Conservation (phyloP, 2,113 vertebrate species). For the Mohoua ochrocephala region DNA sequence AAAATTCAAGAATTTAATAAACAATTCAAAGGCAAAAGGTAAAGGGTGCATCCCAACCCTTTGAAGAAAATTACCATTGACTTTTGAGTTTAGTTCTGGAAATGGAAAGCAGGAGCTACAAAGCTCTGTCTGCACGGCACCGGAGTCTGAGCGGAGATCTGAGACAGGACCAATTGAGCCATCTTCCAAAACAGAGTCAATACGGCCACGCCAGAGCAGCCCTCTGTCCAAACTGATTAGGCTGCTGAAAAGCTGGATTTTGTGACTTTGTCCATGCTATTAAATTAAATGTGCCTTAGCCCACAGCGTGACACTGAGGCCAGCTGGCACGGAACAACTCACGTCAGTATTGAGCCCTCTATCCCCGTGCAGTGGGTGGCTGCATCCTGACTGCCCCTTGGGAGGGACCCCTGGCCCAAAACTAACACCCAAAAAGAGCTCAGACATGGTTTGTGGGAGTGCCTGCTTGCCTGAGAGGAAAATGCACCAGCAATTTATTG, state of each 20-base stretch:
- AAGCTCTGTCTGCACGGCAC: background rate
- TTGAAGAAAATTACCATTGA: conserved; percentile 32
- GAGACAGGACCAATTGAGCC: background rate
- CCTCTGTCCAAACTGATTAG: conserved; percentile 8
- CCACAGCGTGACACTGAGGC: fast-evolving
- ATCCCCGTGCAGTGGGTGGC: fast-evolving
- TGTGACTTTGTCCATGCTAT: background rate
- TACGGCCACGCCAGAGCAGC: background rate
- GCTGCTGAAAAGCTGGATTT: background rate
- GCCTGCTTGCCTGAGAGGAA: fast-evolving
- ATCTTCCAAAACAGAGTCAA: background rate
- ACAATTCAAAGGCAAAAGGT: background rate
- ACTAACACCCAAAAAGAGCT: background rate
- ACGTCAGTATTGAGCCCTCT: fast-evolving
- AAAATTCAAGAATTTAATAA: background rate
- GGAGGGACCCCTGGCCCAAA: background rate
- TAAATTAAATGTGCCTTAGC: background rate
- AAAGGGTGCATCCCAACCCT: background rate
- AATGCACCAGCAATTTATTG: fast-evolving
- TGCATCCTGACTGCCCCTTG: background rate
- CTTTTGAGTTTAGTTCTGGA: conserved; percentile 24
- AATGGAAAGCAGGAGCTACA: background rate
- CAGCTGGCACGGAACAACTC: background rate
- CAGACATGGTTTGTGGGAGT: fast-evolving
- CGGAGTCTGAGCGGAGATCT: background rate